phyloP scores from a whole-genome alignment of 2,113 vertebrate species.

The Thermophis baileyi region DNA sequence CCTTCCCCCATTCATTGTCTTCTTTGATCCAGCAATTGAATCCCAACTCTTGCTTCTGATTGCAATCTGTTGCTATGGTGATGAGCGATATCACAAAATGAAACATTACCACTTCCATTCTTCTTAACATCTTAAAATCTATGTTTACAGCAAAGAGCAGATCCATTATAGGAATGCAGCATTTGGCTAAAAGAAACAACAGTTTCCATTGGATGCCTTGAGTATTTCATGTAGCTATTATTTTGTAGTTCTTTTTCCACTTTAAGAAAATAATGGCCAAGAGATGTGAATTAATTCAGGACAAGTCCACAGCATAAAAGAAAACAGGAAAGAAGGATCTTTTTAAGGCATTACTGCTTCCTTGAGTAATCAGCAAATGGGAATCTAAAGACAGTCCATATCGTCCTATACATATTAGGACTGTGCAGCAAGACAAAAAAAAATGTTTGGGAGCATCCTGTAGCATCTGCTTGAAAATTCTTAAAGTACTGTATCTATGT shows the following conservation, averaged over 20 bases:
- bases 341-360: background rate
- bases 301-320: background rate
- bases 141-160: conserved; percentile 1
- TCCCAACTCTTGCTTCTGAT: conserved; percentile 10
- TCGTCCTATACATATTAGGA: background rate
- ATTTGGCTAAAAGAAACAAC: conserved; percentile 12
- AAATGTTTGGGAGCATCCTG: background rate
- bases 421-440: background rate
- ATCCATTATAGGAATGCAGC: background rate
- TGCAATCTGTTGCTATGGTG: conserved; percentile 3
- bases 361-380: background rate
- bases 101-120: conserved; percentile 21
- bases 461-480: background rate
- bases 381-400: background rate
- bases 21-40: conserved; percentile 17
- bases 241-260: background rate
- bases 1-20: background rate
- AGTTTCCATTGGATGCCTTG: background rate
- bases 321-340: background rate
- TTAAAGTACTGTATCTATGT: background rate
- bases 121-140: background rate
- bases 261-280: background rate
- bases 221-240: conserved; percentile 1
- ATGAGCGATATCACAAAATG: conserved; percentile 5
- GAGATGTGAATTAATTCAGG: background rate